Evolutionary conservation across 2,888 invertebrate species (phyloP).

Genomic region (Conistra vaccinii): DNA sequence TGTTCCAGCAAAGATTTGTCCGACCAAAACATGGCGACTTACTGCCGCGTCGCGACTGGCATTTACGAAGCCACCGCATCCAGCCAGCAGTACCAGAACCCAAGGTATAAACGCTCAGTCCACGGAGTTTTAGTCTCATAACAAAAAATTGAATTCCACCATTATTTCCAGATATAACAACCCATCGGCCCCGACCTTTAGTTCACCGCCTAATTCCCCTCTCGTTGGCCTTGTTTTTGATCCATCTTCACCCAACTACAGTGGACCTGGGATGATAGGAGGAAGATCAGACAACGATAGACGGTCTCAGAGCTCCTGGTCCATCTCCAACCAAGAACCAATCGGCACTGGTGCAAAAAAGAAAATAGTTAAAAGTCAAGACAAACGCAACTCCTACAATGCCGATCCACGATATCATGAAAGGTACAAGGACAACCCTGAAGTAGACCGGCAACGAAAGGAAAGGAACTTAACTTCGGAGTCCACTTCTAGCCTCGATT

Average conservation of each 20-base stretch:
- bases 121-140: conserved; percentile 28
- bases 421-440: conserved; percentile 82
- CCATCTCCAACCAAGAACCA: conserved; percentile 84
- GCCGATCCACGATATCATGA: conserved; percentile 84
- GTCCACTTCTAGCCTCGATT: conserved; percentile 90
- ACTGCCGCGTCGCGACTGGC: conserved; percentile 83
- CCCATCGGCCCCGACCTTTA: conserved; percentile 84
- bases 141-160: conserved; percentile 59
- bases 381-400: conserved; percentile 82
- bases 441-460: conserved; percentile 82
- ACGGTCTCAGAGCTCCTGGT: conserved; percentile 84
- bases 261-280: conserved; percentile 79
- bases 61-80: conserved; percentile 84
- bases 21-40: conserved; percentile 83
- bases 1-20: conserved; percentile 83
- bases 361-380: conserved; percentile 87
- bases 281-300: conserved; percentile 82
- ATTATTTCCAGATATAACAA: conserved; percentile 84
- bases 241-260: conserved; percentile 84
- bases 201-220: conserved; percentile 88
- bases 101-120: conserved; percentile 75
- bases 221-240: conserved; percentile 86
- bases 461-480: conserved; percentile 85
- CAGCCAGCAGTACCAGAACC: conserved; percentile 82
- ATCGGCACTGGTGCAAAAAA: conserved; percentile 89